Base-by-base conservation (phyloP, 1,140 invertebrate genomes). In the Macrobrachium nipponense region DNA sequence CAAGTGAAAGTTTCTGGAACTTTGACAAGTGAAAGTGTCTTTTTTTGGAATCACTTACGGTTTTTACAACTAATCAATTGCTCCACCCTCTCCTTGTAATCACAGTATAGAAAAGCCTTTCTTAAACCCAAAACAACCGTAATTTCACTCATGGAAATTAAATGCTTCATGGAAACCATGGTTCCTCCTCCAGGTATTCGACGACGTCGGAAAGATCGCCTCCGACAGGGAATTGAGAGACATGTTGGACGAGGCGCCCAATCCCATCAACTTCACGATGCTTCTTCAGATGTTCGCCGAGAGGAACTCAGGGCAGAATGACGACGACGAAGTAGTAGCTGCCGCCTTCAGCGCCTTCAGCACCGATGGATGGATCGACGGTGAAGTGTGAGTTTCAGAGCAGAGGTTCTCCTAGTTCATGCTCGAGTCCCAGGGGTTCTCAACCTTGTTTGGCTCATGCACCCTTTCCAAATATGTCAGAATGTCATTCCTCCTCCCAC, bases 281-380 rank as follows among this genome's bases (percentile, higher is more conserved):
- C 93, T 98, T 90, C 93, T 98, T 89, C 96, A 95, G 90, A 94
- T 98, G 88, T 98, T 98, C 93, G 97, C 96, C 91, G 95, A 94
- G 68, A 77, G 72, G 23, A 85, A 83, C 72, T 68, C 73, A 27
- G 89, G 87, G 94, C 94, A 93, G 89, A 93, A 94, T 89, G 98
- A 99, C 92, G 97, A 98, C 85, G 98, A 99, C 91, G 96, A 98
- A 79, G 96, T 97, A 89, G 96, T 99, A 90, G 95, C 97, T 91
- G 95, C 95, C 91, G 98, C 98, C 90, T 99, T 99, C 94, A 96
- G 95, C 92, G 96, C 97, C 93, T 99, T 98, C 93, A 98, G 99
- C 92, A 94, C 95, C 59, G 94, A 91, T 51, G 92, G 91, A 23
- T 93, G 86, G 66, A 81, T 82, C 51, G 76, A 87, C 61, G 87